A percentile compares a stretch with the other conserved stretches of the same genome.
Evolutionary conservation across 2,113 vertebrate genomes (phyloP).

Genomic region (Eurystomus gularis): DNA sequence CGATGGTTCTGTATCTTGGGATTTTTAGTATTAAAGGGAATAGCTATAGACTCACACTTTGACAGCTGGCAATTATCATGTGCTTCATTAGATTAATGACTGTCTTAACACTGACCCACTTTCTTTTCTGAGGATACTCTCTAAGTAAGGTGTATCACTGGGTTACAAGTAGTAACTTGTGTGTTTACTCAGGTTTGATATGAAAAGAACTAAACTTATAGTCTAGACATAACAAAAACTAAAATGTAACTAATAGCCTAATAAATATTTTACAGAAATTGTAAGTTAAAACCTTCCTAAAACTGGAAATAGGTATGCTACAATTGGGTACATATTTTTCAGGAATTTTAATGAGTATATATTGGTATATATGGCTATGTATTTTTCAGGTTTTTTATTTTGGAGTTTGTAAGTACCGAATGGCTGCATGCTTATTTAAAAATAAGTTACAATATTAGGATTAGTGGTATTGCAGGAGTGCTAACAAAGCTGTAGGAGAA

Average conservation of each 20-base stretch:
- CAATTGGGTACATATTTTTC: neutral
- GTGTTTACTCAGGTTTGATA: neutral
- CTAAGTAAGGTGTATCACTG: neutral
- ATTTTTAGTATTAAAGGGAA: neutral
- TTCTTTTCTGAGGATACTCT: neutral
- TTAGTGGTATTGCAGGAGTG: neutral
- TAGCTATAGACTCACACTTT: neutral
- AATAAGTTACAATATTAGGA: neutral
- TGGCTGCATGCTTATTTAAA: neutral
- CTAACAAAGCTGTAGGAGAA: neutral
- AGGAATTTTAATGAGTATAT: neutral
- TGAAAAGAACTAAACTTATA: neutral
- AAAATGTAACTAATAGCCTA: neutral
- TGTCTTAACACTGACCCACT: neutral
- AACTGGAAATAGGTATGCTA: neutral
- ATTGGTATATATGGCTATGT: no score
- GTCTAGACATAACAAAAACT: neutral
- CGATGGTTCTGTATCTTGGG: neutral
- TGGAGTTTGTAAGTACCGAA: neutral
- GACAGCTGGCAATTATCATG: neutral
- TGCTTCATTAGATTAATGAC: slow-evolving; percentile 10
- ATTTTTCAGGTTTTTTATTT: neutral
- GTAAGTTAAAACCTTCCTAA: neutral
- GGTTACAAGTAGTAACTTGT: neutral
- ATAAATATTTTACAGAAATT: neutral